phyloP scores from a whole-genome alignment of 1,140 invertebrate genomes.

The Drosophila chauvacae region DNA sequence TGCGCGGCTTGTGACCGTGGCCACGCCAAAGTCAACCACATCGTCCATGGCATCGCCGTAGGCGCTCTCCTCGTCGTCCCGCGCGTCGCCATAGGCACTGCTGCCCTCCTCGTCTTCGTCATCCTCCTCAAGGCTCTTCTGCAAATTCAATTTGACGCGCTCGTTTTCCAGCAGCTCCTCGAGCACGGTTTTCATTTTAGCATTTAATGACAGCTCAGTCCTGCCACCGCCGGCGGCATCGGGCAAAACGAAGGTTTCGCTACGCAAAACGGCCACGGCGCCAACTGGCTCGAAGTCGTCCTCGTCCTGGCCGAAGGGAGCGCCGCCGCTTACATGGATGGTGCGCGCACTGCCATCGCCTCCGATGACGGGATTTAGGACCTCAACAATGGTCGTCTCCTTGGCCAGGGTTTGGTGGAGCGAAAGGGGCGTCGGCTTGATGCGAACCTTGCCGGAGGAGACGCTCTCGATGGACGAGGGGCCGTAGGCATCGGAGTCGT shows the following conservation, averaged over 20 bases:
- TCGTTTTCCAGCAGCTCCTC: conserved; percentile 84
- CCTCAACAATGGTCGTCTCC: conserved; percentile 83
- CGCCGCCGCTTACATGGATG: conserved; percentile 71
- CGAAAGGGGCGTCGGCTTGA: conserved; percentile 70
- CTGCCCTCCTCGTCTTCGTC: conserved; percentile 53
- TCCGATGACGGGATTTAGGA: conserved; percentile 80
- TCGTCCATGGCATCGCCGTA: conserved; percentile 76
- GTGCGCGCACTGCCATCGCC: conserved; percentile 78
- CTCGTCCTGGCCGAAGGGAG: conserved; percentile 59
- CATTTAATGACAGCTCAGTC: conserved; percentile 83
- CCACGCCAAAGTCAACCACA: conserved; percentile 70
- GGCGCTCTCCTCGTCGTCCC: conserved; percentile 68
- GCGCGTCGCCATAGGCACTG: conserved; percentile 53
- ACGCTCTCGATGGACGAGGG: conserved; percentile 80
- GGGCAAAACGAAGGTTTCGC: conserved; percentile 79
- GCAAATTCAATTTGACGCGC: conserved; percentile 84
- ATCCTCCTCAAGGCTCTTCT: conserved; percentile 75
- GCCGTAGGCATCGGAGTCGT: conserved; percentile 69
- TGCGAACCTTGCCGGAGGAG: conserved; percentile 72
- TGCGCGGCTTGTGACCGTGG: conserved; percentile 19
- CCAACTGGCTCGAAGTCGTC: conserved; percentile 50
- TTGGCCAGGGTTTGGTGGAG: conserved; percentile 80
- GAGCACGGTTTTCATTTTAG: conserved; percentile 85
- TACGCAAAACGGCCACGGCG: conserved; percentile 64
- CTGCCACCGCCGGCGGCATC: conserved; percentile 26